Evolutionary conservation across 2,888 invertebrate genomes (phyloP).

Genomic region (Hypercompe scribonia): DNA sequence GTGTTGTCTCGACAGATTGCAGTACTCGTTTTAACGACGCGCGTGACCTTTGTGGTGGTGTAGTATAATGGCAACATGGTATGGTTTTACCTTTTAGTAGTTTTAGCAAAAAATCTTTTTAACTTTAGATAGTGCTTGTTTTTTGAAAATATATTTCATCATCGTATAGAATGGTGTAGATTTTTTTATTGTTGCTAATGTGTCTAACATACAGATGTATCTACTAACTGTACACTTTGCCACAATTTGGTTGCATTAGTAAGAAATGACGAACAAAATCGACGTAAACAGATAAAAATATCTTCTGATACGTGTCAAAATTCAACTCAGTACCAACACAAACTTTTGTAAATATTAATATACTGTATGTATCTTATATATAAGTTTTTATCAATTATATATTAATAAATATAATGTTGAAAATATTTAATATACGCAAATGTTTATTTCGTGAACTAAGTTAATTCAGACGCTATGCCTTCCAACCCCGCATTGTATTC

Average conservation of each 20-base stretch:
- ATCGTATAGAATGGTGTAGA: background rate
- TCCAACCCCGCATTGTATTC: background rate
- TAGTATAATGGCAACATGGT: constrained; percentile 8
- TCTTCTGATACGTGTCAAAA: too few species aligned
- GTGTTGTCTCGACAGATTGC: constrained; percentile 50
- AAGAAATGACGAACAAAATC: too few species aligned
- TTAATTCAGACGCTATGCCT: background rate
- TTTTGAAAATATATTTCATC: background rate
- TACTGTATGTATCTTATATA: too few species aligned
- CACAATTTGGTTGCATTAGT: too few species aligned
- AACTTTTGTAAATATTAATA: too few species aligned
- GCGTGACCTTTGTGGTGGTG: constrained; percentile 32
- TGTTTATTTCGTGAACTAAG: background rate
- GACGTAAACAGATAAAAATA: too few species aligned
- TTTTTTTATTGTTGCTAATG: background rate
- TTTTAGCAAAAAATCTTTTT: background rate
- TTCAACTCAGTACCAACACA: too few species aligned
- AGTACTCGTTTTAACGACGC: constrained; percentile 47
- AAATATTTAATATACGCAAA: background rate
- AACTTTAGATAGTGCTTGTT: background rate
- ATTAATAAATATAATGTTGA: too few species aligned
- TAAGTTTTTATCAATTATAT: too few species aligned
- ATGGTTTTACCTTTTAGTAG: too few species aligned
- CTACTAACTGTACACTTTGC: background rate
- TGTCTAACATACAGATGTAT: background rate